These are phyloP conservation scores for Eidolon dupreanum DNA, from an alignment of 2,797 vertebrate genomes.

Conservation along the genomic window DNA sequence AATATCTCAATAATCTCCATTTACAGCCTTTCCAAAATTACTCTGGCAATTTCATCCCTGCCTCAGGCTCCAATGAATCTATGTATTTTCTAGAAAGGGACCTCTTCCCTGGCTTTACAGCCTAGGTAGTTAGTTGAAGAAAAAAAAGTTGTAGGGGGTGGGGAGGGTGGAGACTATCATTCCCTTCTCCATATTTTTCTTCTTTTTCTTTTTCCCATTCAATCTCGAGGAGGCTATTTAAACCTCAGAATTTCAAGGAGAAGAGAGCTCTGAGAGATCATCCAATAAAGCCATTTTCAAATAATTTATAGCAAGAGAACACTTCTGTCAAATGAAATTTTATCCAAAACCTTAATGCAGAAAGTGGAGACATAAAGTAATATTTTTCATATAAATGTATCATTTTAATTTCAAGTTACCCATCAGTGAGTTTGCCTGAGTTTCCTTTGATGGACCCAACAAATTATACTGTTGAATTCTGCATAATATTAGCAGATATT, in stretches of 20 bases:
- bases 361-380: neutral
- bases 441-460: neutral
- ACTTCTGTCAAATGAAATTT: neutral
- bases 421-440: neutral
- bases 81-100: neutral
- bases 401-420: neutral
- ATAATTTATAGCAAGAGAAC: neutral
- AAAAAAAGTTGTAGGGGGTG: no score
- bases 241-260: neutral
- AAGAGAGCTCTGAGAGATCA: neutral
- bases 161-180: no score
- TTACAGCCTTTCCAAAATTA: neutral
- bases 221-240: neutral
- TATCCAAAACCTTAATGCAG: neutral
- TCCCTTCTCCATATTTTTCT: neutral
- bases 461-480: neutral
- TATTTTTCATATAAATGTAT: neutral
- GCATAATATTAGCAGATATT: neutral
- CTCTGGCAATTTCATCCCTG: neutral
- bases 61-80: neutral
- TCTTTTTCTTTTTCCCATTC: neutral
- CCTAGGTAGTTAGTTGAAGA: no score
- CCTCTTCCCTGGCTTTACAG: neutral
- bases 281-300: neutral
- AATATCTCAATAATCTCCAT: neutral